Evolutionary conservation across 2,113 vertebrate genomes (phyloP).

Genomic region (Bettongia penicillata): DNA sequence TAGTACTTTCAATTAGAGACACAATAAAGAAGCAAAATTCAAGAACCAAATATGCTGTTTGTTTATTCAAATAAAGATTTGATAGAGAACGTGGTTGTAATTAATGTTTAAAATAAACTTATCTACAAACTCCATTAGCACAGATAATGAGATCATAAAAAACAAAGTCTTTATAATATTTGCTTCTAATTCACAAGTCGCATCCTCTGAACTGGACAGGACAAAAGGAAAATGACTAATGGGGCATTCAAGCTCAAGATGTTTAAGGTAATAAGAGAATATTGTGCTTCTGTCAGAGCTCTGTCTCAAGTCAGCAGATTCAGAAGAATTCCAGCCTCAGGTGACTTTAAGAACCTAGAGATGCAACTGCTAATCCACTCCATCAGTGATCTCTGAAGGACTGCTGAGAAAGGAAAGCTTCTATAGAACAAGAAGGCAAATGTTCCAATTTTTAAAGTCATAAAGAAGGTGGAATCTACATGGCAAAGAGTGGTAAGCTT

Average conservation of each 20-base stretch:
- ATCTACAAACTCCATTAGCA: too few species aligned
- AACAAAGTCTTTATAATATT: neutral
- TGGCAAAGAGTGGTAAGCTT: too few species aligned
- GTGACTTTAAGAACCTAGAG: neutral
- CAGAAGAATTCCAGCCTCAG: neutral
- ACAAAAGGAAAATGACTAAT: too few species aligned
- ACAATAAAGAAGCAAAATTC: slow-evolving; percentile 45
- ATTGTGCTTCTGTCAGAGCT: neutral
- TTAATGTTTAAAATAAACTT: slow-evolving; percentile 1
- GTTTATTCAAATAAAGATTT: slow-evolving; percentile 37
- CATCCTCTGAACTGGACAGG: too few species aligned
- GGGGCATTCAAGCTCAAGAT: too few species aligned
- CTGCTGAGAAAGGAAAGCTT: neutral
- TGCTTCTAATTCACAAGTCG: too few species aligned
- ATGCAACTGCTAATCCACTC: neutral
- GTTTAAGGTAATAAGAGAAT: neutral
- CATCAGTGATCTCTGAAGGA: neutral
- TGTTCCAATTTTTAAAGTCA: too few species aligned
- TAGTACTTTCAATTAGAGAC: too few species aligned
- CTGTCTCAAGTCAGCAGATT: neutral
- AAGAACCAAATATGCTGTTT: neutral
- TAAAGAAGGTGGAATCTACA: too few species aligned
- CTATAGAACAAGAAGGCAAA: neutral
- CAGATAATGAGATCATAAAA: too few species aligned
- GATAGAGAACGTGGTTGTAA: slow-evolving; percentile 34